Base-by-base conservation (phyloP, 2,888 invertebrate species). In the Eupsilia transversa region DNA sequence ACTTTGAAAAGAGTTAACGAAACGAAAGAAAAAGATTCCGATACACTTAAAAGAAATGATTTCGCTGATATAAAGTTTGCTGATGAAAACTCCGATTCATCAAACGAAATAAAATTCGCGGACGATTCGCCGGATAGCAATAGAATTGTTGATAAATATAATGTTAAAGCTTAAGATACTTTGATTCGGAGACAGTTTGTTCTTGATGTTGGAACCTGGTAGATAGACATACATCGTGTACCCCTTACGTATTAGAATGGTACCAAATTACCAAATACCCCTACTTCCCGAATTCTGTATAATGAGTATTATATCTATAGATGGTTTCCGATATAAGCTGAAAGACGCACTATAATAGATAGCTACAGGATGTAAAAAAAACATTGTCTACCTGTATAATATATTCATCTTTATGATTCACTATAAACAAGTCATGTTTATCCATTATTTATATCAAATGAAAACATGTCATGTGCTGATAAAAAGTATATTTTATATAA, bases 1-100 rank as follows among this genome's bases (percentile, higher is more conserved):
- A 96, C 96, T 0, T 82, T 96, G 57, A 98, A 97, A 89, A 97
- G 98, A 88, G 97, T 98, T 68, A 97, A 97, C 1, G 97, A 96
- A 79, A 96, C 97, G 0, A 97, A 97, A 86, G 98, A 98, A 90
- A 97, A 97, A 27, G 97, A 96, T 76, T 65, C 88, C 77, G 95
- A 96, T 77, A 94, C 95, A 0, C 89, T 97, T 20, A 97, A 97
- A 87, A 96, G 97, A 84, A 96, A 97, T 65, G 97, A 97, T 85
- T 94, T 97, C 72, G 97, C 97, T 70, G 98, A 98, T 85, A 97
- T 98, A 65, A 97, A 97, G 88, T 98, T 97, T 90, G 98, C 97
- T 12, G 98, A 98, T 88, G 98, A 98, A 52, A 97, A 97, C 84
- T 97, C 97, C 1, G 97, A 97, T 88, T 96, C 96, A 38, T 96